Evolutionary conservation across 2,888 invertebrate genomes (phyloP), one percentile per base, ranked within the genome.

Genomic region (Stenurella melanura): DNA sequence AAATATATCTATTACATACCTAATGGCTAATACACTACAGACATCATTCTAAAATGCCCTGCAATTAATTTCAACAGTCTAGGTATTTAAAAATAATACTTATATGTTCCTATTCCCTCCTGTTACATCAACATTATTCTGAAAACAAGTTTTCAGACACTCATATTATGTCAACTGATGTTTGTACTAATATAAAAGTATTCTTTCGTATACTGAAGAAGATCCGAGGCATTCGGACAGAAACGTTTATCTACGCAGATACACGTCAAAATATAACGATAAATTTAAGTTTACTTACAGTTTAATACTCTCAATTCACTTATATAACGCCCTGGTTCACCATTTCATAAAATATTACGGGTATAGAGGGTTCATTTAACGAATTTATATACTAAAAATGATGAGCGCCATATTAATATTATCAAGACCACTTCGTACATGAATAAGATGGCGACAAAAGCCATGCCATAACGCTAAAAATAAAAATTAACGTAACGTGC

Each of bases 371-470:
- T 0, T 9, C 9, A 34, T 34, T 34, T 34, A 34, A 34, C 30
- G 30, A 34, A 64, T 42, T 64, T 42, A 21, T 21, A 42, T 19
- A 21, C 11, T 4, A 42, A 10, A 42, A 42, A 64, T 64, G 11
- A 18, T 0, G 21, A 42, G 11, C 64, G 64, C 70, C 70, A 70
- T 70, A 21, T 70, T 70, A 60, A 60, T 17, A 21, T 38, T 3
- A 60, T 21, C 42, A 26, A 56, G 50, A 19, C 12, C 18, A 12
- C 19, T 19, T 70, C 10, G 3, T 11, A 60, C 60, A 60, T 60
- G 38, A 60, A 70, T 60, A 70, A 70, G 70, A 70, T 70, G 70
- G 70, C 70, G 70, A 60, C 70, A 3, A 38, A 58, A 57, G 38
- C 60, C 64, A 34, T 61, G 42, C 30, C 67, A 56, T 67, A 54